Evolutionary conservation across 2,888 invertebrate species (phyloP), one percentile per base, ranked within the genome.

Genomic region (Hydrotaea cyrtoneurina): DNA sequence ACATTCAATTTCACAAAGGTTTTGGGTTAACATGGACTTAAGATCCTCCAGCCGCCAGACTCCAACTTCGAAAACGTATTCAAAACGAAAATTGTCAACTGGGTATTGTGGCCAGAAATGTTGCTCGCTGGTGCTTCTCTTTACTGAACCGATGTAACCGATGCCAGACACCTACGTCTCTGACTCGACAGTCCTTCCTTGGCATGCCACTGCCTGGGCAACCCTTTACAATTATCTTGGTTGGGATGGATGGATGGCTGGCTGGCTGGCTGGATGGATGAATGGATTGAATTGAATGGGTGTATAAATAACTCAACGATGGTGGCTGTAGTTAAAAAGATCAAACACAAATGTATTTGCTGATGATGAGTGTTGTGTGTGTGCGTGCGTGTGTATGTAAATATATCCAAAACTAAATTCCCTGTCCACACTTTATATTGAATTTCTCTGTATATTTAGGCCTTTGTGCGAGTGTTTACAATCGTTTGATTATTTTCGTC

Each of bases 281-380:
- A 10, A 31, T 4, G 3, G 31, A 59, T 13, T 59, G 59, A 59
- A 5, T n/a, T 26, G 59, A 26, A 59, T 15, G 59, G 26, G 26
- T 62, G 21, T 69, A 23, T 15, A 66, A 39, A 69, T 39, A 76
- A 73, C 50, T 39, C 46, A 50, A 50, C 71, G 55, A 76, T 78
- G 31, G 19, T 66, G 62, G n/a, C 15, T 77, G 39, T 59, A 43
- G 55, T 76, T 43, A 74, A 80, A 71, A 57, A 77, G 36, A 71
- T 83, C 66, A 83, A 83, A 76, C 64, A 50, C 57, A 50, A 59
- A 83, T 79, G 55, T 73, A 15, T 75, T 62, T 82, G 69, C 21
- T 46, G 64, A 64, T 74, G 78, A 57, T 26, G 62, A 57, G n/a
- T 77, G 26, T 55, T 59, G n/a, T n/a, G n/a, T n/a, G n/a, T n/a